phyloP scores from a whole-genome alignment of 2,797 vertebrate species.

The Oryzias sinensis region DNA sequence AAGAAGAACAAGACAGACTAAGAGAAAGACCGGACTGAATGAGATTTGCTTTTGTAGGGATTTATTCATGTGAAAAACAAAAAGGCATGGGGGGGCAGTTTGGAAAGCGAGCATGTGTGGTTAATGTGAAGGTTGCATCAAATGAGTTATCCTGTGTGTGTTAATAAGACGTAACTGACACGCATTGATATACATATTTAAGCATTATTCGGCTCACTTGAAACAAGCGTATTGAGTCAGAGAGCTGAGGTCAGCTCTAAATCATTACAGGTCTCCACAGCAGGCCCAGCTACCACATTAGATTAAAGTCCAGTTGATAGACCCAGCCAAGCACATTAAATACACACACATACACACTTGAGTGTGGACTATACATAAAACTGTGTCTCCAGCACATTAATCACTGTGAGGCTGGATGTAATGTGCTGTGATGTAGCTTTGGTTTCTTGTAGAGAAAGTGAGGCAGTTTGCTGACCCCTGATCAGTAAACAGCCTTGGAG shows the following conservation, averaged over 20 bases:
- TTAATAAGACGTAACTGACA: slow-evolving; percentile 44
- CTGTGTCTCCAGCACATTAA: slow-evolving; percentile 62
- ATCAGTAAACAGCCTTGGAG: slow-evolving; percentile 52
- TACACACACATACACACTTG: slow-evolving; percentile 29
- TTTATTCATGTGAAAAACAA: slow-evolving; percentile 5
- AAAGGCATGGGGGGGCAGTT: background rate
- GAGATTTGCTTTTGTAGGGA: slow-evolving; percentile 14
- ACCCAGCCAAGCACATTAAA: slow-evolving; percentile 64
- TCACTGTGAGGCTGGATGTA: slow-evolving; percentile 50
- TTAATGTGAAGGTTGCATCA: slow-evolving; percentile 29
- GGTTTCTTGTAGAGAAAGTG: slow-evolving; percentile 45
- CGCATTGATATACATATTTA: slow-evolving; percentile 25
- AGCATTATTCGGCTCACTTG: slow-evolving; percentile 29
- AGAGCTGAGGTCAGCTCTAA: slow-evolving; percentile 71
- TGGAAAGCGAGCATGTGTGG: background rate
- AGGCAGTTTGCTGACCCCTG: slow-evolving; percentile 51
- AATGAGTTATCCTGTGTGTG: slow-evolving; percentile 30
- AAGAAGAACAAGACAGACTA: slow-evolving; percentile 33
- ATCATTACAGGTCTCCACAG: slow-evolving; percentile 73
- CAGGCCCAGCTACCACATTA: slow-evolving; percentile 68
- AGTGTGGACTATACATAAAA: slow-evolving; percentile 56
- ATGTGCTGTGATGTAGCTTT: slow-evolving; percentile 57
- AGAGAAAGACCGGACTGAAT: background rate
- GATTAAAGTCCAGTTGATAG: slow-evolving; percentile 71
- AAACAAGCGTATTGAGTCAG: slow-evolving; percentile 64